Evolutionary conservation across 2,888 invertebrate species (phyloP).

Genomic region (Cataglyphis albicans): DNA sequence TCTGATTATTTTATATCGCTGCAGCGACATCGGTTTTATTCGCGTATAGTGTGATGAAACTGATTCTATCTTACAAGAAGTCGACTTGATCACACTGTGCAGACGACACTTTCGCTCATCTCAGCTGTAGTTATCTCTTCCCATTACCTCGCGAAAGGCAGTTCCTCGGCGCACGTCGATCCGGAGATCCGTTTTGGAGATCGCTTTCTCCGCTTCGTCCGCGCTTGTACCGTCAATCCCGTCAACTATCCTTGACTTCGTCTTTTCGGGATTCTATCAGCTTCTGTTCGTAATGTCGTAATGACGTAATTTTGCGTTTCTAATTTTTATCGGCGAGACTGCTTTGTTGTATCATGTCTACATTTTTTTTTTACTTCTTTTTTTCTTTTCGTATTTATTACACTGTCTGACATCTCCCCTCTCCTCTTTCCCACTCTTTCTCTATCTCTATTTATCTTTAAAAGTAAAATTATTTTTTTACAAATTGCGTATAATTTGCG

Average conservation of each 20-base stretch:
- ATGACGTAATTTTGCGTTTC: neutral
- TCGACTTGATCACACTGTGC: neutral
- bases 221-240: neutral
- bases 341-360: neutral
- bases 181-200: constrained; percentile 42
- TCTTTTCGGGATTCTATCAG: neutral
- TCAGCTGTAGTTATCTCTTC: constrained; percentile 32
- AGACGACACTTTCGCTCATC: constrained; percentile 48
- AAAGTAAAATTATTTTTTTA: neutral
- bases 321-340: neutral
- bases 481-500: neutral
- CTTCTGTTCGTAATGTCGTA: constrained; percentile 12
- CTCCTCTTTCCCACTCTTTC: too few species aligned
- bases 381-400: neutral
- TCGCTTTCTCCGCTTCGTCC: constrained; percentile 47
- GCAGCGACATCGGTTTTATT: neutral
- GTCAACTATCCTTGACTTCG: constrained; percentile 10
- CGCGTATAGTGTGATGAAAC: neutral
- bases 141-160: constrained; percentile 50
- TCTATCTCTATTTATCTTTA: neutral
- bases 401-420: too few species aligned
- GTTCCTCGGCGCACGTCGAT: constrained; percentile 30
- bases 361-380: neutral
- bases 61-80: constrained; percentile 9
- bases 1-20: neutral